These are phyloP conservation scores for Luehdorfia chinensis DNA, from an alignment of 1,140 invertebrate genomes.

Conservation along the genomic window DNA sequence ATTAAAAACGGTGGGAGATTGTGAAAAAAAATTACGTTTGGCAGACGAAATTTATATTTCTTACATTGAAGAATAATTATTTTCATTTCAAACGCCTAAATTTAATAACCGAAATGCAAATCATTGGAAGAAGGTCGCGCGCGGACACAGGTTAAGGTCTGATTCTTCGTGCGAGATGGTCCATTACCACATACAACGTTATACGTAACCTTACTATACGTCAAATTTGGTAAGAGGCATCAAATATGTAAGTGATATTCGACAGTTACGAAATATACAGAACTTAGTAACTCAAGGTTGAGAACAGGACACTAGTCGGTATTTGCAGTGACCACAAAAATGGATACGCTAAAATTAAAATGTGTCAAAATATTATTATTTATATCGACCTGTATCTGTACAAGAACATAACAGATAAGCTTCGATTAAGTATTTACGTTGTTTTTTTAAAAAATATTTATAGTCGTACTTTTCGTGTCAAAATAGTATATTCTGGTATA, in stretches of 20 bases:
- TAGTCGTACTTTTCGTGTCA: too few relatives aligned
- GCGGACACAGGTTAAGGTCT: slow-evolving; percentile 9
- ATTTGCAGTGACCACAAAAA: background rate
- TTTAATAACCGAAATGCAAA: background rate
- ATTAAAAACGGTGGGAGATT: too few relatives aligned
- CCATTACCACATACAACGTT: slow-evolving; percentile 7
- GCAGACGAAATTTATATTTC: too few relatives aligned
- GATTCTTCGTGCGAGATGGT: background rate
- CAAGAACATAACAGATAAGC: too few relatives aligned
- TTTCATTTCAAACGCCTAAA: background rate
- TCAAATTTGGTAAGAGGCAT: slow-evolving; percentile 13
- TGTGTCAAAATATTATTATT: too few relatives aligned
- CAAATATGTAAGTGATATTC: slow-evolving; percentile 1
- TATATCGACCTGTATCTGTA: too few relatives aligned
- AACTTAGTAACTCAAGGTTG: background rate
- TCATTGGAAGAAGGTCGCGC: slow-evolving; percentile 8
- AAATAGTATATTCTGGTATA: too few relatives aligned
- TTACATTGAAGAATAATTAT: background rate
- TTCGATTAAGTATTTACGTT: too few relatives aligned
- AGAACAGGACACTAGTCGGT: background rate
- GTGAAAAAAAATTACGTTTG: too few relatives aligned
- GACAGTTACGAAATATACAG: slow-evolving; percentile 1
- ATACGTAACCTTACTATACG: slow-evolving; percentile 6
- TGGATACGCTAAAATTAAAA: background rate
- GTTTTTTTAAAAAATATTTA: too few relatives aligned